phyloP scores from a whole-genome alignment of 2,888 invertebrate genomes.

The Phlogophora meticulosa region DNA sequence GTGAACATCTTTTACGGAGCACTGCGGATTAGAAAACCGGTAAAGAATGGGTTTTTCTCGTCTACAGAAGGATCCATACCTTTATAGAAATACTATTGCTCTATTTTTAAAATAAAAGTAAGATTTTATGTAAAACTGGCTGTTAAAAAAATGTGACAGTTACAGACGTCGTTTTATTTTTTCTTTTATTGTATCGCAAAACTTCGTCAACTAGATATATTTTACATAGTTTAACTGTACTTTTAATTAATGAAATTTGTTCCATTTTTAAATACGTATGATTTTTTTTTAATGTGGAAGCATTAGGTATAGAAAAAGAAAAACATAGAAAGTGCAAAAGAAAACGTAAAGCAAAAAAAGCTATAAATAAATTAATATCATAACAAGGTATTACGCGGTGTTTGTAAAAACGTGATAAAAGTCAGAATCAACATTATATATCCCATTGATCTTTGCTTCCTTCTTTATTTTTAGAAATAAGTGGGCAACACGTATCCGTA shows the following conservation, averaged over 20 bases:
- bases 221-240: too few relatives aligned
- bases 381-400: background rate
- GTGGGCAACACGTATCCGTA: background rate
- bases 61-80: too few relatives aligned
- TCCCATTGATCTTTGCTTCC: background rate
- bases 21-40: constrained; percentile 23
- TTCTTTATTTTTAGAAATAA: background rate
- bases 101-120: too few relatives aligned
- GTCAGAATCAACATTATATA: background rate
- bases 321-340: constrained; percentile 1
- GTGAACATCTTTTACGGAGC: constrained; percentile 23
- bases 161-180: too few relatives aligned
- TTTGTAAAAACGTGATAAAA: background rate
- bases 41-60: constrained; percentile 1
- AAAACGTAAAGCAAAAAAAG: background rate
- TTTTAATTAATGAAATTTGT: too few relatives aligned
- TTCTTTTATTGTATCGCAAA: too few relatives aligned
- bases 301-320: constrained; percentile 3
- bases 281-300: too few relatives aligned
- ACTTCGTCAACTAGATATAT: too few relatives aligned
- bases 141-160: too few relatives aligned
- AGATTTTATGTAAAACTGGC: too few relatives aligned
- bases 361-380: background rate
- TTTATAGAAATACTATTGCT: too few relatives aligned
- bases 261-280: too few relatives aligned